phyloP scores from a whole-genome alignment of 1,140 invertebrate genomes.

The Agrypnia vestita region DNA sequence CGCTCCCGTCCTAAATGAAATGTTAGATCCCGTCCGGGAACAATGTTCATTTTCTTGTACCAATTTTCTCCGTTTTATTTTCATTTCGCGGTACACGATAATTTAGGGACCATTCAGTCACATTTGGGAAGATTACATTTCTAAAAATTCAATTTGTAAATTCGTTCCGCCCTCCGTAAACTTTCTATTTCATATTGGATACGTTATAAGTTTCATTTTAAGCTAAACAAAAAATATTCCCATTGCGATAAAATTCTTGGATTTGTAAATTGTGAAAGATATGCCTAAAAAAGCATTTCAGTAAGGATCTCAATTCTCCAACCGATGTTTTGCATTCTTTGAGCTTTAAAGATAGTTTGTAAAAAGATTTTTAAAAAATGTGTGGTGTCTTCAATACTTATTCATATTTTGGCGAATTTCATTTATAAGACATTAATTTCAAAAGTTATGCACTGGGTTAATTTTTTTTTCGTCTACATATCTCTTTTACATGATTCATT shows the following conservation, averaged over 20 bases:
- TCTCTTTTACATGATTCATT: too few relatives aligned
- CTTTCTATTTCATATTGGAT: slow-evolving; percentile 19
- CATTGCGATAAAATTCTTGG: neutral
- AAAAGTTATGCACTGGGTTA: too few relatives aligned
- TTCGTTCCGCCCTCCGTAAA: slow-evolving; percentile 36
- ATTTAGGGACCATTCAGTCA: slow-evolving; percentile 49
- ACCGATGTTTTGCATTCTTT: neutral
- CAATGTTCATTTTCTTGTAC: slow-evolving; percentile 45
- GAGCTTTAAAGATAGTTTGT: too few relatives aligned
- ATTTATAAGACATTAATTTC: too few relatives aligned
- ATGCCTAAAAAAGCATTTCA: too few relatives aligned
- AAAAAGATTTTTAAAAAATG: too few relatives aligned
- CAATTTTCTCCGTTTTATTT: slow-evolving; percentile 48
- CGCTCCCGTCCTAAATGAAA: slow-evolving; percentile 37
- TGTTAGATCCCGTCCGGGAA: slow-evolving; percentile 27
- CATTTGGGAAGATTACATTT: slow-evolving; percentile 53
- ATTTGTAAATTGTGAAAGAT: too few relatives aligned
- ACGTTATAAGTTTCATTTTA: neutral
- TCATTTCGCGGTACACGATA: slow-evolving; percentile 50
- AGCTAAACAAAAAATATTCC: neutral
- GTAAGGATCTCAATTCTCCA: neutral
- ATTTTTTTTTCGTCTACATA: too few relatives aligned
- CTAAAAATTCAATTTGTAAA: slow-evolving; percentile 52
- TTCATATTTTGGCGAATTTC: too few relatives aligned
- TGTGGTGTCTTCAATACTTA: too few relatives aligned